Evolutionary conservation across 2,888 invertebrate genomes (phyloP).

Genomic region (Caenorhabditis sp.): DNA sequence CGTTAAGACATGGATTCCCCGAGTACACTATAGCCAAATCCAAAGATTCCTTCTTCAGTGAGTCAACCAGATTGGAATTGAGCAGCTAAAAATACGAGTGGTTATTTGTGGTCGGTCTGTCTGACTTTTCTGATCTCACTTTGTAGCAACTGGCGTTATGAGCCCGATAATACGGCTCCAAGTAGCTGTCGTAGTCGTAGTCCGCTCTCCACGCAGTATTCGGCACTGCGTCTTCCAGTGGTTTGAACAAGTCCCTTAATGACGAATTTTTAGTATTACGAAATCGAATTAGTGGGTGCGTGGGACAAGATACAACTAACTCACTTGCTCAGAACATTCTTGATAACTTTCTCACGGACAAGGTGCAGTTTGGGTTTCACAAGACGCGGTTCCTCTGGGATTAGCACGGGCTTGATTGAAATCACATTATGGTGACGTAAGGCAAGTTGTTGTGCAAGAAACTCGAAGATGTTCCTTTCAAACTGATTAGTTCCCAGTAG

Average conservation of each 20-base stretch:
- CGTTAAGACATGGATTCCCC: conserved; percentile 82
- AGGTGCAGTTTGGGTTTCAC: conserved; percentile 81
- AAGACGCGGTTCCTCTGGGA: conserved; percentile 82
- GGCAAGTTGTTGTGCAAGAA: conserved; percentile 81
- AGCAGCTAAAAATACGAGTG: conserved; percentile 71
- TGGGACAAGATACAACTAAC: conserved; percentile 22
- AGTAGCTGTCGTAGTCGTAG: conserved; percentile 76
- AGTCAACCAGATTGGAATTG: conserved; percentile 81
- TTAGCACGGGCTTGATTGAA: conserved; percentile 81
- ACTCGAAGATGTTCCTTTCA: conserved; percentile 80
- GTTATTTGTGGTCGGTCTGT: not conserved
- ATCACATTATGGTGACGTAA: conserved; percentile 78
- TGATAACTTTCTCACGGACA: conserved; percentile 81
- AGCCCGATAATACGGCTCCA: conserved; percentile 77
- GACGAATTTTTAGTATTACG: conserved; percentile 51
- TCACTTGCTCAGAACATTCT: conserved; percentile 79
- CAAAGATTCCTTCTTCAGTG: conserved; percentile 76
- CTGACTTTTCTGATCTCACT: conserved; percentile 63
- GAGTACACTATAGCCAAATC: conserved; percentile 81
- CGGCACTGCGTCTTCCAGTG: conserved; percentile 75
- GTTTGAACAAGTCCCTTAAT: conserved; percentile 73
- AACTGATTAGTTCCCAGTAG: conserved; percentile 81
- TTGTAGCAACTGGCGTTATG: conserved; percentile 81
- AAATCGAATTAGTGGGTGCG: conserved; percentile 20
- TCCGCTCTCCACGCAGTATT: conserved; percentile 75